phyloP scores from a whole-genome alignment of 2,888 invertebrate species.

The Acrobasis repandana region DNA sequence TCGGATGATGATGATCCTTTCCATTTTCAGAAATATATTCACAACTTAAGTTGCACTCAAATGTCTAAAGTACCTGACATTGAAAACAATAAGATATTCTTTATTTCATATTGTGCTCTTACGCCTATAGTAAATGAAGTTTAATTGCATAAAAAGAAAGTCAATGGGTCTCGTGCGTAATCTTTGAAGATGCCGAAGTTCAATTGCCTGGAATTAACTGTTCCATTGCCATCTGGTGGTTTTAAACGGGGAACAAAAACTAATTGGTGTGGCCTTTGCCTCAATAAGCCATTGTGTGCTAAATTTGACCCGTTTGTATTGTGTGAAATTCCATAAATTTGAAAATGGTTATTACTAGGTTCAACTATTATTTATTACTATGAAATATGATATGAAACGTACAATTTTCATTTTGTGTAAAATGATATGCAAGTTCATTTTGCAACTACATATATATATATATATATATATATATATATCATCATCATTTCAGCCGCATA shows the following conservation, averaged over 20 bases:
- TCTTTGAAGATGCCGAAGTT: conserved; percentile 45
- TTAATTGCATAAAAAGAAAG: conserved; percentile 40
- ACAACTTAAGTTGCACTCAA: too few relatives aligned
- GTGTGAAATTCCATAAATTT: conserved; percentile 20
- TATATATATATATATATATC: too few relatives aligned
- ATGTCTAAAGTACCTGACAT: too few relatives aligned
- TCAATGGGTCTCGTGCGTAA: conserved; percentile 37
- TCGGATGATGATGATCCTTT: too few relatives aligned
- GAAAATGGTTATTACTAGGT: neutral
- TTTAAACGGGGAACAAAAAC: conserved; percentile 36
- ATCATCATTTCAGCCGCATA: too few relatives aligned
- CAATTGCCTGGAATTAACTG: conserved; percentile 50
- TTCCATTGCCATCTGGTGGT: conserved; percentile 43
- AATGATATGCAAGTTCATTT: neutral
- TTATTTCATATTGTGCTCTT: neutral
- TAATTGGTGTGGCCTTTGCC: conserved; percentile 34
- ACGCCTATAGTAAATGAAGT: neutral
- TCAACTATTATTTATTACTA: conserved; percentile 11
- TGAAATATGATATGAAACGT: neutral
- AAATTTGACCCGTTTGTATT: conserved; percentile 22
- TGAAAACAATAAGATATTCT: too few relatives aligned
- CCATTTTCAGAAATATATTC: too few relatives aligned
- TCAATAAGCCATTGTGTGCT: conserved; percentile 31
- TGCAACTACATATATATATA: too few relatives aligned
- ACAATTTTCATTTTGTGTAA: neutral